phyloP scores from a whole-genome alignment of 2,888 invertebrate species.

The Pollenia angustigena region DNA sequence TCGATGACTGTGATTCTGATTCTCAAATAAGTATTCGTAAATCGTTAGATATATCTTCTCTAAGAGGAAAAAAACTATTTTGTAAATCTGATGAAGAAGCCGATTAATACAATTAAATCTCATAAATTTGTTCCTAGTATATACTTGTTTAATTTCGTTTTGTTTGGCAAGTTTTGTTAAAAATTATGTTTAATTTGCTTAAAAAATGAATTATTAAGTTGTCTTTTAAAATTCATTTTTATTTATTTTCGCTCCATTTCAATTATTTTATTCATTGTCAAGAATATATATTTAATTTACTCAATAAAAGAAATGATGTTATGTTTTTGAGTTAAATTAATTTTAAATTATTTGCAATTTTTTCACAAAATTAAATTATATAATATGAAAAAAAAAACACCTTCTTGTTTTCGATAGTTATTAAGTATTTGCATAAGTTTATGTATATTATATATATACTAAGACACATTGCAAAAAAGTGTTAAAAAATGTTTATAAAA shows the following conservation, averaged over 20 bases:
- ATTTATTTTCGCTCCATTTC: neutral
- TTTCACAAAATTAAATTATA: neutral
- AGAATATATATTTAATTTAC: slow-evolving; percentile 3
- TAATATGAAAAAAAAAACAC: neutral
- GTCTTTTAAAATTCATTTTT: slow-evolving; percentile 30
- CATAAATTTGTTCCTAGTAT: slow-evolving; percentile 56
- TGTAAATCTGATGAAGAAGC: slow-evolving; percentile 78
- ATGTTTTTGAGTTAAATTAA: slow-evolving; percentile 25
- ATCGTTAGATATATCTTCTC: slow-evolving; percentile 79
- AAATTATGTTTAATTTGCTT: slow-evolving; percentile 44
- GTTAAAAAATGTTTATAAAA: slow-evolving; percentile 26
- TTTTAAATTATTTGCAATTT: slow-evolving; percentile 33
- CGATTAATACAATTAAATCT: slow-evolving; percentile 75
- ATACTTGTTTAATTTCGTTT: neutral
- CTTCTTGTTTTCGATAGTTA: slow-evolving; percentile 23
- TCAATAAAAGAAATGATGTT: slow-evolving; percentile 49
- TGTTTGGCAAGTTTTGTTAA: slow-evolving; percentile 17
- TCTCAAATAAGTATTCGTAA: slow-evolving; percentile 74
- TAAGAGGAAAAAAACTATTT: slow-evolving; percentile 81
- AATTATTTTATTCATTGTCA: neutral
- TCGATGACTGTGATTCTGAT: slow-evolving; percentile 76
- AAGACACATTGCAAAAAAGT: slow-evolving; percentile 29
- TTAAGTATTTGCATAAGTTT: slow-evolving; percentile 19
- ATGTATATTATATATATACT: neutral
- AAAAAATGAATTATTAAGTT: slow-evolving; percentile 50